Conservation (phyloP, 2,113 vertebrate genomes). For the Delphinus delphis region DNA sequence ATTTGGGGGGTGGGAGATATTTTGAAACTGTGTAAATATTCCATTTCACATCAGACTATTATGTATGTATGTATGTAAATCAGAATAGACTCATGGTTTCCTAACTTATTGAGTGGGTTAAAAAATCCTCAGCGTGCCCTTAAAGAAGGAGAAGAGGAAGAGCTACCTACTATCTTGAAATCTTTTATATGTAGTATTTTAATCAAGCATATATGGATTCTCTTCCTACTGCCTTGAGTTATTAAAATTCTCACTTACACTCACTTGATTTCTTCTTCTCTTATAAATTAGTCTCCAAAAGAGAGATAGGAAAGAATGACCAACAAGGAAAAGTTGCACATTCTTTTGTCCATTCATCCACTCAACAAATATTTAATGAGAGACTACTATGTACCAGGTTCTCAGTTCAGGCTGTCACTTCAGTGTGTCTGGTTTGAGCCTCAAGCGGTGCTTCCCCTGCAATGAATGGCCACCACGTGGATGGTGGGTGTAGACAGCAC, state of each 20-base stretch:
- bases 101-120: neutral
- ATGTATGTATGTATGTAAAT: neutral
- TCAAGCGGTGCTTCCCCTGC: no score
- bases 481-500: neutral
- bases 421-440: neutral
- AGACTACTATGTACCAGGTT: neutral
- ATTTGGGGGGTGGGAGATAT: neutral
- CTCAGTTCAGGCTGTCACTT: neutral
- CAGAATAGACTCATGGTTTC: neutral
- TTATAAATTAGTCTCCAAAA: neutral
- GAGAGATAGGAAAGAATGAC: neutral
- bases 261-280: neutral
- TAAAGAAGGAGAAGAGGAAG: neutral
- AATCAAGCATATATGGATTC: neutral
- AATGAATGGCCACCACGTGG: fast-evolving
- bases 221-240: neutral
- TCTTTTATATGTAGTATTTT: neutral
- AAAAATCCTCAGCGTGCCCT: neutral
- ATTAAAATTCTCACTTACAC: neutral
- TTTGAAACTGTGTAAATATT: neutral
- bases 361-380: neutral
- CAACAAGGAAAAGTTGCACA: neutral
- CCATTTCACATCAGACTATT: neutral
- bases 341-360: neutral
- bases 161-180: neutral